Conservation (phyloP, 2,888 invertebrate genomes). For the Willowsia nigromaculata region DNA sequence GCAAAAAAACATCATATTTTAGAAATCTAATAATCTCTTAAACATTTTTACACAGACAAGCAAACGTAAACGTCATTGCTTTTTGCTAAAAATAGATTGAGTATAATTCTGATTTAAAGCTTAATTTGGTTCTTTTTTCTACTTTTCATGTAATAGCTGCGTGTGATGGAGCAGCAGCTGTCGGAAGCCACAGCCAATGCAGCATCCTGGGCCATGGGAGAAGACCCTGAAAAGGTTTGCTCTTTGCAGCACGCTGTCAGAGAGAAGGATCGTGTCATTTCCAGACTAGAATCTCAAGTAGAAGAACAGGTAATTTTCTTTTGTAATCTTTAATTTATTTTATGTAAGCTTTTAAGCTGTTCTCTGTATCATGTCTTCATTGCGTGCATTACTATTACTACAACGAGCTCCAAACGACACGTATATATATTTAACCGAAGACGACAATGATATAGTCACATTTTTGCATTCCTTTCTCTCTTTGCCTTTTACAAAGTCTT, state of each 20-base stretch:
- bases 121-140: neutral
- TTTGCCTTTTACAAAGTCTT: neutral
- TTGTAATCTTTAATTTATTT: slow-evolving; percentile 54
- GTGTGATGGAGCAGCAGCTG: slow-evolving; percentile 82
- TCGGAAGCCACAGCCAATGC: slow-evolving; percentile 79
- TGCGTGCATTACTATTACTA: slow-evolving; percentile 17
- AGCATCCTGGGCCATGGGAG: slow-evolving; percentile 79
- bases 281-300: slow-evolving; percentile 90
- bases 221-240: slow-evolving; percentile 79
- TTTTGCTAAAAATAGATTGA: slow-evolving; percentile 38
- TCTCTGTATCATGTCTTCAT: neutral
- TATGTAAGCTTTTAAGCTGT: slow-evolving; percentile 46
- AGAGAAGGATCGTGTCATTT: slow-evolving; percentile 84
- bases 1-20: neutral
- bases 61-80: slow-evolving; percentile 28
- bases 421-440: neutral
- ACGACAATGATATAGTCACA: neutral
- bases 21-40: neutral
- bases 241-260: slow-evolving; percentile 79
- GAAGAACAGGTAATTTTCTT: slow-evolving; percentile 88
- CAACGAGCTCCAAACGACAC: neutral
- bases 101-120: slow-evolving; percentile 6
- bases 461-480: neutral
- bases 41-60: neutral
- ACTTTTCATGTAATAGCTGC: slow-evolving; percentile 79